These are phyloP conservation scores for Liposcelis brunnea DNA, from an alignment of 2,888 invertebrate species.

Conservation along the genomic window DNA sequence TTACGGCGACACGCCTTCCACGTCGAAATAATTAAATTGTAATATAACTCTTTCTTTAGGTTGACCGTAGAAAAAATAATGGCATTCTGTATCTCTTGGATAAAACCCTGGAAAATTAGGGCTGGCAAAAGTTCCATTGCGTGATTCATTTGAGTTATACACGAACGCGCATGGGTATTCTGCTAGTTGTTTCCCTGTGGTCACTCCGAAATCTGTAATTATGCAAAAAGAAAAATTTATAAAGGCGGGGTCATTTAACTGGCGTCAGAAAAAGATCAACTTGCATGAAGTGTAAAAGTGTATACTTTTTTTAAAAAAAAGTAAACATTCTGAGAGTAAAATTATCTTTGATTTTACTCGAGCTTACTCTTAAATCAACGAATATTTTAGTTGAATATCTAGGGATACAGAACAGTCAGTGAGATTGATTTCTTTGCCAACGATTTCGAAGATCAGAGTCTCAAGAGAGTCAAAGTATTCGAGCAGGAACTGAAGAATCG, in stretches of 20 bases:
- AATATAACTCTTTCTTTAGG: slow-evolving; percentile 61
- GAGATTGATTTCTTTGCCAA: no score
- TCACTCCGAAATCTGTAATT: slow-evolving; percentile 77
- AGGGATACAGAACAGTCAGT: no score
- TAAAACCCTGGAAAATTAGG: slow-evolving; percentile 85
- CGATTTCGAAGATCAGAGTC: no score
- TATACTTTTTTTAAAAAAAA: no score
- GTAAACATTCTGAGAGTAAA: no score
- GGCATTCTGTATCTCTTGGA: slow-evolving; percentile 76
- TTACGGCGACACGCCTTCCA: slow-evolving; percentile 89
- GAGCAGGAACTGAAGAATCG: no score
- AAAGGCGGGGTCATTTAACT: background rate
- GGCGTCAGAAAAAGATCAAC: background rate
- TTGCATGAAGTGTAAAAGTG: no score
- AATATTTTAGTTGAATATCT: no score
- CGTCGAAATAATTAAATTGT: slow-evolving; percentile 80
- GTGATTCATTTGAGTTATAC: slow-evolving; percentile 65
- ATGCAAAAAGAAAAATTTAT: slow-evolving; percentile 15
- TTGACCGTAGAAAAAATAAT: slow-evolving; percentile 76
- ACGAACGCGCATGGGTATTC: slow-evolving; percentile 72
- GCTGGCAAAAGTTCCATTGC: slow-evolving; percentile 66
- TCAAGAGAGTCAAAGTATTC: no score
- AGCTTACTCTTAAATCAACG: no score
- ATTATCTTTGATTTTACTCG: no score
- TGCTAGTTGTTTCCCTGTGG: slow-evolving; percentile 57